phyloP scores from a whole-genome alignment of 2,113 vertebrate species.

The Paracanthobrama guichenoti region DNA sequence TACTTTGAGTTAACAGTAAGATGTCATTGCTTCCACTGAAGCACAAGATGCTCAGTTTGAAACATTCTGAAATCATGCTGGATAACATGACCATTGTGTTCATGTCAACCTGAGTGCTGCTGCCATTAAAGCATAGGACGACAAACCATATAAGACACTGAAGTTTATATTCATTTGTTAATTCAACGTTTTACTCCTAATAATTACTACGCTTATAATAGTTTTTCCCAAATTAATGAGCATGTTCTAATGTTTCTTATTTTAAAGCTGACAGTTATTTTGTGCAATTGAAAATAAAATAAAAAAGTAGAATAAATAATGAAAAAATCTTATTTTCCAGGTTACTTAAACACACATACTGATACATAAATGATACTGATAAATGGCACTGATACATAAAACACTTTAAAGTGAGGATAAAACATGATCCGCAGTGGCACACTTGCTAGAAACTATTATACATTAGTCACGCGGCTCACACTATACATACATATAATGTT shows the following conservation, averaged over 20 bases:
- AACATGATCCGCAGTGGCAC: constrained; percentile 5
- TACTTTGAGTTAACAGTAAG: neutral
- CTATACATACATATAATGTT: constrained; percentile 1
- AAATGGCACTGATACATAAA: neutral
- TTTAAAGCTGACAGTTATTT: neutral
- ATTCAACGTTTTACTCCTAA: neutral
- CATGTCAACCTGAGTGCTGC: neutral
- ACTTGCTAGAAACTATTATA: neutral
- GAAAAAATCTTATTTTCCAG: neutral
- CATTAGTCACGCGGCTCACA: constrained; percentile 3
- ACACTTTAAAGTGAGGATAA: neutral
- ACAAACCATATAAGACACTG: neutral
- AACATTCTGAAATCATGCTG: neutral
- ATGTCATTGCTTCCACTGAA: neutral
- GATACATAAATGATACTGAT: no score
- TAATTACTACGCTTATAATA: no score
- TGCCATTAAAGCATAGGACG: no score
- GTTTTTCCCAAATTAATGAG: neutral
- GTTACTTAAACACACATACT: neutral
- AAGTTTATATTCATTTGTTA: neutral
- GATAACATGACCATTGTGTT: neutral
- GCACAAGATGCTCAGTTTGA: neutral
- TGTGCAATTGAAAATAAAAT: neutral
- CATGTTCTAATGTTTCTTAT: neutral
- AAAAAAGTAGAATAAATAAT: neutral